Base-by-base conservation (phyloP, 2,888 invertebrate species). In the Prosopocoilus inquinatus region DNA sequence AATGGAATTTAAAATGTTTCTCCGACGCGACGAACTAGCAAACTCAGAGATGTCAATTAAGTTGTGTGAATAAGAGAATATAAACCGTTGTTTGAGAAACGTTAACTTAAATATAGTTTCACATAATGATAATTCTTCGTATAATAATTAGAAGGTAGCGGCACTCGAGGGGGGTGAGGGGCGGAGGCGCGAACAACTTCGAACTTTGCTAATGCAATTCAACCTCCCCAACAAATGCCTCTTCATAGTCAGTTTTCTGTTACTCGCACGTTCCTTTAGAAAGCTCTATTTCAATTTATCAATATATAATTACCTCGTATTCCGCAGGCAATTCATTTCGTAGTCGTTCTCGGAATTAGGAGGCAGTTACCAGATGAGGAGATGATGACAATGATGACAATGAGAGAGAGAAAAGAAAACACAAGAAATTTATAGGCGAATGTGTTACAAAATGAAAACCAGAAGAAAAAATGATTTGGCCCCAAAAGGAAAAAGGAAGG, bases 231-330 rank as follows among this genome's bases (percentile, higher is more conserved):
- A 41, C 41, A 41, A 41, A 41, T 41, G 41, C 41, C 43, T 50
- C 41, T 50, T 41, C 44, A 34, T 43, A 44, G 47, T 51, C 49
- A 51, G 51, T 58, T 58, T 58, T 52, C 53, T 56, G 52, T 48
- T 49, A 41, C 41, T 15, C 53, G 36, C 45, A 48, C 35, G 55
- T 54, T 60, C 54, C 59, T 57, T 60, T 52, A 57, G 54, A 60
- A 57, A 57, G 57, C 51, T 55, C 50, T 47, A 52, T 53, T 59
- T 56, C 47, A 57, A 53, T 50, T 47, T 60, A 60, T 60, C 57
- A 60, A 60, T 60, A 57, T 55, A 57, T 57, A 60, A 60, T 60
- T 60, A 55, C 57, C 41, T 52, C 50, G 55, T 45, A 50, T 54
- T 57, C 59, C 57, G 44, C 53, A 41, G 44, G 59, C 55, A 52